phyloP scores from a whole-genome alignment of 2,113 vertebrate species.

The Aldabrachelys gigantea region DNA sequence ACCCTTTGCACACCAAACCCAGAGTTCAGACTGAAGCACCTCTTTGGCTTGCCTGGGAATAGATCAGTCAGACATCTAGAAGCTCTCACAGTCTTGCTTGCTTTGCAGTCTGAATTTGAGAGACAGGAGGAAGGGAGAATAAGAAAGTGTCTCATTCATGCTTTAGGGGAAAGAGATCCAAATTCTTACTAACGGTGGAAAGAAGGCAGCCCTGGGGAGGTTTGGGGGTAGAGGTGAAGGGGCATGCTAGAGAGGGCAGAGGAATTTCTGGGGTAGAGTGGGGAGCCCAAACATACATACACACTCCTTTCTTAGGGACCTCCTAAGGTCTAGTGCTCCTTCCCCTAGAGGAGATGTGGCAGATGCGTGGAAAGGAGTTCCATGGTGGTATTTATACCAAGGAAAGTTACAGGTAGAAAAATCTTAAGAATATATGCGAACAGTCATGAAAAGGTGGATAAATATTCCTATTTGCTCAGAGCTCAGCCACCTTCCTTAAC shows the following conservation, averaged over 20 bases:
- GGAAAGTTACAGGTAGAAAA: background rate
- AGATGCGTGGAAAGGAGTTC: background rate
- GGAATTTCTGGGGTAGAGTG: background rate
- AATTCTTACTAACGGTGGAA: background rate
- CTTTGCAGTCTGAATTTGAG: background rate
- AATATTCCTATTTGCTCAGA: background rate
- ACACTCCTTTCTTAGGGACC: background rate
- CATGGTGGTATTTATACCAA: background rate
- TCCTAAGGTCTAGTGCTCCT: background rate
- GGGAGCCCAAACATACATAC: background rate
- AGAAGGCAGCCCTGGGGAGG: background rate
- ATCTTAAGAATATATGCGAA: background rate
- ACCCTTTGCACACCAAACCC: background rate
- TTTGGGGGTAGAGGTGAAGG: background rate
- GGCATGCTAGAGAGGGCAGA: background rate
- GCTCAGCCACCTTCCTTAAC: background rate
- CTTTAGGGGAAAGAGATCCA: background rate
- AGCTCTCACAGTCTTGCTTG: background rate
- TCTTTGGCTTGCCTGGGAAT: background rate
- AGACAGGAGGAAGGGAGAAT: background rate
- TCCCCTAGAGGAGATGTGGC: background rate
- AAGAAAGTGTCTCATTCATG: background rate
- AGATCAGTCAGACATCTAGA: background rate
- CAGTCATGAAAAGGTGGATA: background rate
- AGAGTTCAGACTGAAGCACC: background rate